Conservation (phyloP, 2,113 vertebrate species). For the Sialia sialis region DNA sequence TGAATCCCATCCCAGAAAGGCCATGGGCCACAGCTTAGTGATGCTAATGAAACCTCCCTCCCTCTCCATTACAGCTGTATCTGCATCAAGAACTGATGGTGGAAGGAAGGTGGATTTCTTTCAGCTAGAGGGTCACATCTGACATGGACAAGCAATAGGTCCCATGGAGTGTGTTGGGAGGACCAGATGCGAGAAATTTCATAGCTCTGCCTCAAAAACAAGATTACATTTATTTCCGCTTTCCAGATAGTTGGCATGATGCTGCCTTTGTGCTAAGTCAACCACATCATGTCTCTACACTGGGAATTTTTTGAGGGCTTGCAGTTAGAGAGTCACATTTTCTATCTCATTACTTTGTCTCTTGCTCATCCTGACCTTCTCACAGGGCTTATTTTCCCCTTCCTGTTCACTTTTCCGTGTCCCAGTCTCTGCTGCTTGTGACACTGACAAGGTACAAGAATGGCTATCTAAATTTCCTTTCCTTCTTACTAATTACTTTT, state of each 20-base stretch:
- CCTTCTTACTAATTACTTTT: not conserved
- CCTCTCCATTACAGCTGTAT: not conserved
- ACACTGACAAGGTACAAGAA: not conserved
- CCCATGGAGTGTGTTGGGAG: not conserved
- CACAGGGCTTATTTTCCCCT: not conserved
- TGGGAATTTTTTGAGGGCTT: not conserved
- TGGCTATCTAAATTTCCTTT: not conserved
- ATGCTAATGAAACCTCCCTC: not conserved
- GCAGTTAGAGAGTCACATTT: not conserved
- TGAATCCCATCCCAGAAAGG: not conserved
- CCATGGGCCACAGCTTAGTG: not conserved
- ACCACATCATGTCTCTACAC: not conserved
- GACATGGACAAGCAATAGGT: rapidly evolving
- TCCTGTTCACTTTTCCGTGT: not conserved
- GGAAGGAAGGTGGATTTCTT: not conserved
- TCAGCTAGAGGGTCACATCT: not conserved
- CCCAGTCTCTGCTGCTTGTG: not conserved
- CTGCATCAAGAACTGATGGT: not conserved
- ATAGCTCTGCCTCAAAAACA: not conserved
- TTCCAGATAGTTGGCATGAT: not conserved
- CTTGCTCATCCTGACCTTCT: not conserved
- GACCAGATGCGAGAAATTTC: not conserved
- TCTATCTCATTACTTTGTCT: not conserved
- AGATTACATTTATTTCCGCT: not conserved
- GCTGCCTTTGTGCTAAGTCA: not conserved